Evolutionary conservation across 2,797 vertebrate genomes (phyloP).

Genomic region (Anguilla megastoma): DNA sequence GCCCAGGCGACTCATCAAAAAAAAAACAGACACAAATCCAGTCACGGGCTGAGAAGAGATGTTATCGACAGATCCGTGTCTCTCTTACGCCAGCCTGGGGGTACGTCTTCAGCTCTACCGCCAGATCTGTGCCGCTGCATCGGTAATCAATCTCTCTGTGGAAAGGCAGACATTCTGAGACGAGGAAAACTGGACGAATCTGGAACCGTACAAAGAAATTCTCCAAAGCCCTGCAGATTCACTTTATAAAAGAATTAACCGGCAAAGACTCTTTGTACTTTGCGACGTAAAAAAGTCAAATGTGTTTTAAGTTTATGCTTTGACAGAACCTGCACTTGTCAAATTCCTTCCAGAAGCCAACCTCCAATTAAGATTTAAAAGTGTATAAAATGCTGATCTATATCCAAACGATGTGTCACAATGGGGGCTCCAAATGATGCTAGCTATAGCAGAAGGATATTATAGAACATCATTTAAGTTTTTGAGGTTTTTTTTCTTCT

Average conservation of each 20-base stretch:
- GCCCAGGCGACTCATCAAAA: not conserved
- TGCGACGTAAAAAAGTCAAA: not conserved
- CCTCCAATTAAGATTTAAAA: not conserved
- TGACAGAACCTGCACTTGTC: not conserved
- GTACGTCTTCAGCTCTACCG: not conserved
- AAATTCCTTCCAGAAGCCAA: not conserved
- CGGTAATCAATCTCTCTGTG: not conserved
- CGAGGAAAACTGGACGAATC: not conserved
- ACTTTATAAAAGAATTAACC: not conserved
- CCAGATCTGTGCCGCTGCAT: not conserved
- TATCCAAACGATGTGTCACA: not conserved
- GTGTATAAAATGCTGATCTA: not conserved
- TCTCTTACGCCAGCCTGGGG: not conserved
- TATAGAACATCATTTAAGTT: not conserved
- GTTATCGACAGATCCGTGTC: not conserved
- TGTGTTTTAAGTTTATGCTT: not conserved
- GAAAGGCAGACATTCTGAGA: not conserved
- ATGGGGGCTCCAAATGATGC: not conserved
- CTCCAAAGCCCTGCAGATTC: not conserved
- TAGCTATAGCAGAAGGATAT: constrained; percentile 1
- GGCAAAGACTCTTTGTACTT: not conserved
- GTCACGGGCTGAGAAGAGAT: not conserved
- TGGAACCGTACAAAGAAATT: not conserved
- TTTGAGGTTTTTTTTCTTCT: not conserved
- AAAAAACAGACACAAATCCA: not conserved